A percentile compares a stretch with the other conserved stretches of the same genome.
phyloP scores from a whole-genome alignment of 1,140 invertebrate genomes.

The Scaptodrosophila lebanonensis region DNA sequence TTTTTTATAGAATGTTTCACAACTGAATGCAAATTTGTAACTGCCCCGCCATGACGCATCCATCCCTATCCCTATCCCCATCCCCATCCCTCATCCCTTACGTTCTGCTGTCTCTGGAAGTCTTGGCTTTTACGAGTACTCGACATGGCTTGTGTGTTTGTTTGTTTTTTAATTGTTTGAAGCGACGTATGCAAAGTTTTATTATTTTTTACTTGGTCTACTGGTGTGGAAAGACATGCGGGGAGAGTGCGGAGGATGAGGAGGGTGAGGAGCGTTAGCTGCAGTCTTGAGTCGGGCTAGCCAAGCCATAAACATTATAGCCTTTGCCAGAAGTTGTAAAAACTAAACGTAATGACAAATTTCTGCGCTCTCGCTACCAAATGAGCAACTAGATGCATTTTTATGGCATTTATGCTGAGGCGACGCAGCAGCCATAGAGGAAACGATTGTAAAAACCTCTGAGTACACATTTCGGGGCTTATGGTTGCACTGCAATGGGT shows the following conservation, averaged over 20 bases:
- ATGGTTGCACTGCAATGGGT: neutral
- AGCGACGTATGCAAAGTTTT: conserved; percentile 7
- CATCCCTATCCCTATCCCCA: neutral
- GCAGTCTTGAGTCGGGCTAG: conserved; percentile 20
- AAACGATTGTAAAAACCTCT: no score
- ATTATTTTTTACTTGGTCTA: neutral
- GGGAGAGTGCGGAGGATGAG: neutral
- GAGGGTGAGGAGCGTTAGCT: conserved; percentile 17
- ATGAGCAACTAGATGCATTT: conserved; percentile 10
- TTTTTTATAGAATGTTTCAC: conserved; percentile 75
- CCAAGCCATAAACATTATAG: conserved; percentile 47
- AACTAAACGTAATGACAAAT: conserved; percentile 61
- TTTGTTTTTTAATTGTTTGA: conserved; percentile 55
- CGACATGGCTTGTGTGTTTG: conserved; percentile 44
- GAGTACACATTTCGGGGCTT: no score
- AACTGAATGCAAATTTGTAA: conserved; percentile 68
- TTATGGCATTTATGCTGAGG: conserved; percentile 39
- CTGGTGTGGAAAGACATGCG: no score
- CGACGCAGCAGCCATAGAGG: conserved; percentile 5
- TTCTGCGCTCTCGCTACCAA: conserved; percentile 19
- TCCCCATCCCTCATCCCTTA: neutral
- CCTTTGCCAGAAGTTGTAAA: conserved; percentile 60
- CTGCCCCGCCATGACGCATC: conserved; percentile 1
- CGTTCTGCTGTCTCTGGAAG: conserved; percentile 4
- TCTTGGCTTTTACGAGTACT: conserved; percentile 41